A percentile compares a stretch with the other conserved stretches of the same genome.
These are phyloP conservation scores for Oligia strigilis DNA, from an alignment of 2,888 invertebrate genomes.

Conservation along the genomic window DNA sequence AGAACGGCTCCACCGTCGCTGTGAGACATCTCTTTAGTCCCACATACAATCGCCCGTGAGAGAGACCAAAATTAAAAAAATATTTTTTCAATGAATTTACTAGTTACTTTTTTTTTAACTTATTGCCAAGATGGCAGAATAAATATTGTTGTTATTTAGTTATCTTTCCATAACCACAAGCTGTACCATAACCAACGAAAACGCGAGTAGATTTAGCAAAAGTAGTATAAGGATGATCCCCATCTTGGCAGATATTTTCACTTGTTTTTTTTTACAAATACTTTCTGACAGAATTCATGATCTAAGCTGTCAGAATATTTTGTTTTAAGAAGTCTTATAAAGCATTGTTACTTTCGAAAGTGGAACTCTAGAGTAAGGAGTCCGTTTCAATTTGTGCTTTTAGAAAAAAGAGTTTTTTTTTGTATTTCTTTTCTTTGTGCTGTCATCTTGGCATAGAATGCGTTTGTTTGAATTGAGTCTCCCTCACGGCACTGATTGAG, in stretches of 20 bases:
- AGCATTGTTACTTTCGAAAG: conserved; percentile 26
- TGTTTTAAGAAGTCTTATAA: neutral
- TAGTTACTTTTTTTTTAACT: conserved; percentile 12
- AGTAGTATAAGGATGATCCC: neutral
- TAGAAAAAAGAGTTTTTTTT: neutral
- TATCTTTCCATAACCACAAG: neutral
- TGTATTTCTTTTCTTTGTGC: conserved; percentile 21
- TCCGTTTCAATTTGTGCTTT: neutral
- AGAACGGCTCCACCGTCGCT: conserved; percentile 99
- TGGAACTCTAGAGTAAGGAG: conserved; percentile 27
- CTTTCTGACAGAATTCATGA: conserved; percentile 2
- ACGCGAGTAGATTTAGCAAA: neutral
- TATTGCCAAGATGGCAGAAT: conserved; percentile 44
- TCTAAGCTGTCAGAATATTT: conserved; percentile 25
- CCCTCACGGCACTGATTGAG: conserved; percentile 67
- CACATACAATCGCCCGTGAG: conserved; percentile 41
- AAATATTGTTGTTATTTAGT: neutral
- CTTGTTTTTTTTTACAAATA: conserved; percentile 5
- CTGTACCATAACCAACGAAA: neutral
- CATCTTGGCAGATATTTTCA: conserved; percentile 24
- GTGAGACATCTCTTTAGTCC: conserved; percentile 91
- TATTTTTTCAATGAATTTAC: neutral
- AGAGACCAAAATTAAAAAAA: conserved; percentile 15
- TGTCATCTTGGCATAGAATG: conserved; percentile 30
- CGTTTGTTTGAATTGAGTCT: conserved; percentile 34